Evolutionary conservation across 1,140 invertebrate species (phyloP).

Genomic region (Apis dorsata): DNA sequence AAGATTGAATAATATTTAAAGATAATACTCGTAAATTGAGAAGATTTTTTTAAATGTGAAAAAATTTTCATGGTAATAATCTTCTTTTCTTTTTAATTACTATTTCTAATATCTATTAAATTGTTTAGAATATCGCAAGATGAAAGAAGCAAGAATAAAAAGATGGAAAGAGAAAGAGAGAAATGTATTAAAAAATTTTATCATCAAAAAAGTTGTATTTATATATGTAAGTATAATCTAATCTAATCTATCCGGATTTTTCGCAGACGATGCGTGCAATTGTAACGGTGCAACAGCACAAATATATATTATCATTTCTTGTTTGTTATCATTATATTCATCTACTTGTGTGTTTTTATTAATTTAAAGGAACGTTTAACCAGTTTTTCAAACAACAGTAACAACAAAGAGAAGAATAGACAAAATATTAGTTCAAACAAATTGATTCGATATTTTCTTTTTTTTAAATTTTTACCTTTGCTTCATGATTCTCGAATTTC

Average conservation of each 20-base stretch:
- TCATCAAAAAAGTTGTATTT: not conserved
- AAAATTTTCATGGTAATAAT: no score
- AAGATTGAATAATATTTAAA: not conserved
- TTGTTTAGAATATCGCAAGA: not conserved
- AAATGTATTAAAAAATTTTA: not conserved
- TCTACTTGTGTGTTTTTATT: not conserved
- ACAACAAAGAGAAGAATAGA: not conserved
- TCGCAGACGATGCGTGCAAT: not conserved
- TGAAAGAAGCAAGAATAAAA: not conserved
- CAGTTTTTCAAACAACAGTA: not conserved
- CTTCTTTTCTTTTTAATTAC: not conserved
- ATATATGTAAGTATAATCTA: conserved; percentile 4
- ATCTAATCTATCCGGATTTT: conserved; percentile 44
- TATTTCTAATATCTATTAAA: not conserved
- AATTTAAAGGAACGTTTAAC: not conserved
- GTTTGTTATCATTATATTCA: not conserved
- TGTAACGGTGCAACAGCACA: not conserved
- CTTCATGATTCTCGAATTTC: not conserved
- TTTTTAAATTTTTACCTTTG: not conserved
- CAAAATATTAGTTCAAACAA: not conserved
- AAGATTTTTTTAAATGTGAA: not conserved
- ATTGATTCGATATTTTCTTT: not conserved
- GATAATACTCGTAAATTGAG: not conserved
- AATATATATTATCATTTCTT: not conserved
- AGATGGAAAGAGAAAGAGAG: not conserved